Evolutionary conservation across 2,888 invertebrate genomes (phyloP).

Genomic region (Synergus gifuensis): DNA sequence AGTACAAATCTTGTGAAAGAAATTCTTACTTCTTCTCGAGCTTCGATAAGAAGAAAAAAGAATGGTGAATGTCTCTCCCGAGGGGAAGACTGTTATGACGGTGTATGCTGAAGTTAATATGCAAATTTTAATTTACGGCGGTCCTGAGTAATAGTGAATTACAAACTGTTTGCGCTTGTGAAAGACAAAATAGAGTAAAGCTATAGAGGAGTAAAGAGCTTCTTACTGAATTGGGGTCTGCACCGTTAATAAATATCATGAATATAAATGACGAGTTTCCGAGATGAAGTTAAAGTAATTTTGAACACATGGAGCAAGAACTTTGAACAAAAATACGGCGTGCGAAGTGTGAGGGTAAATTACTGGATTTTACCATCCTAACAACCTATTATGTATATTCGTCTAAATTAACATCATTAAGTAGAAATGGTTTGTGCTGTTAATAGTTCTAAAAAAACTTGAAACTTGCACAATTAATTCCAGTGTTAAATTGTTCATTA

Average conservation of each 20-base stretch:
- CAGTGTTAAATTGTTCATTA: background rate
- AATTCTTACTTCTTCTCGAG: background rate
- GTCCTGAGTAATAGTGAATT: slow-evolving; percentile 22
- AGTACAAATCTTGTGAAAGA: slow-evolving; percentile 19
- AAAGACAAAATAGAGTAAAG: slow-evolving; percentile 20
- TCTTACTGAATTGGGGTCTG: slow-evolving; percentile 17
- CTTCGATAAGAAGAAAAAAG: background rate
- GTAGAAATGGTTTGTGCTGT: slow-evolving; percentile 16
- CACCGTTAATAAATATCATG: slow-evolving; percentile 35
- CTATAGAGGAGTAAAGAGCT: slow-evolving; percentile 19
- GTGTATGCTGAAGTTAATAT: slow-evolving; percentile 10
- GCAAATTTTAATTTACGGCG: slow-evolving; percentile 36
- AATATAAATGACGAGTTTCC: slow-evolving; percentile 33
- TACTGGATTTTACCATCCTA: slow-evolving; percentile 26
- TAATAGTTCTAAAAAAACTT: slow-evolving; percentile 4
- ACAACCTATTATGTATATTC: slow-evolving; percentile 26
- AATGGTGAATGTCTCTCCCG: background rate
- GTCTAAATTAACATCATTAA: slow-evolving; percentile 26
- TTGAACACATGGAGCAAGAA: slow-evolving; percentile 39
- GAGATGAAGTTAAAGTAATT: slow-evolving; percentile 37
- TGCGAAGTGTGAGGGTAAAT: slow-evolving; percentile 11
- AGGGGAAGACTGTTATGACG: background rate
- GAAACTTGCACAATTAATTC: slow-evolving; percentile 5
- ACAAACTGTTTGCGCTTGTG: slow-evolving; percentile 29
- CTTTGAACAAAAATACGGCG: slow-evolving; percentile 28